phyloP scores from a whole-genome alignment of 2,113 vertebrate species.

The Silurus meridionalis region DNA sequence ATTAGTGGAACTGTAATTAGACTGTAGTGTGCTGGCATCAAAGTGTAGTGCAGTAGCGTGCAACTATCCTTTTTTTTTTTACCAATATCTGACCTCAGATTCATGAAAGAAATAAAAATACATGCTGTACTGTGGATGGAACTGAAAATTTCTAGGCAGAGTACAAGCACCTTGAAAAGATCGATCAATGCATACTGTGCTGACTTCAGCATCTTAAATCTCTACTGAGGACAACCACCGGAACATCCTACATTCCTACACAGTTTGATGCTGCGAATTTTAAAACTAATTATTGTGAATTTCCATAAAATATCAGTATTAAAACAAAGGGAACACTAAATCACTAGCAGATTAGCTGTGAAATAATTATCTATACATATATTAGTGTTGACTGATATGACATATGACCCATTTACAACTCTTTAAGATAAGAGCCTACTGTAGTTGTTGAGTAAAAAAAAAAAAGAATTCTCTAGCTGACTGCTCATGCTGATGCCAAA shows the following conservation, averaged over 20 bases:
- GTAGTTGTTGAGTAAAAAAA: not conserved
- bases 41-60: not conserved
- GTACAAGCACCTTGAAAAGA: not conserved
- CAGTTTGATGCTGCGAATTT: not conserved
- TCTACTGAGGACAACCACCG: not conserved
- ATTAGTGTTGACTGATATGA: not conserved
- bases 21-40: not conserved
- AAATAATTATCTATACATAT: not conserved
- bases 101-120: not conserved
- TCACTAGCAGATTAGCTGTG: not conserved
- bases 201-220: slow-evolving; percentile 5
- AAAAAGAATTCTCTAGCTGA: not conserved
- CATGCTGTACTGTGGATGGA: not conserved
- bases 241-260: not conserved
- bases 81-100: not conserved
- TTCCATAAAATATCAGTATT: not conserved
- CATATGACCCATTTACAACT: not conserved
- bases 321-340: not conserved
- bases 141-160: not conserved
- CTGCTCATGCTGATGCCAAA: not conserved
- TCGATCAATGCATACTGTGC: not conserved
- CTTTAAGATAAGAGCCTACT: not conserved
- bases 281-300: not conserved
- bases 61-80: not conserved
- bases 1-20: slow-evolving; percentile 25